Evolutionary conservation across 2,888 invertebrate genomes (phyloP).

Genomic region (Stratiomys singularior): DNA sequence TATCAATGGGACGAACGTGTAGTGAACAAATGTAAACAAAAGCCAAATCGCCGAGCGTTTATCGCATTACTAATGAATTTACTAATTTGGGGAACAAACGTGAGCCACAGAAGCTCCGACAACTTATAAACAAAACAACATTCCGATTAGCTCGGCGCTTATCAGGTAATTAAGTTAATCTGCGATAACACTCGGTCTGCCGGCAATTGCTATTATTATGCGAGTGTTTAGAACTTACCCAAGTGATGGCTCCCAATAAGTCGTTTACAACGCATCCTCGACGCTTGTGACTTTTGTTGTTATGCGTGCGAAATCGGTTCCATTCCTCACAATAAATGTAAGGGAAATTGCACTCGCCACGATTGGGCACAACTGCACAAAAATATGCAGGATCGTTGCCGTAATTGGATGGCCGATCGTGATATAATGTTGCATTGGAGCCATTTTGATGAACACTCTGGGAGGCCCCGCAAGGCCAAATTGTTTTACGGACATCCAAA

Average conservation of each 20-base stretch:
- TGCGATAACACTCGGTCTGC: slow-evolving; percentile 2
- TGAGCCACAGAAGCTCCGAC: neutral
- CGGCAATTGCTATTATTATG: neutral
- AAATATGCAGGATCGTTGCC: neutral
- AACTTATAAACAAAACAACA: slow-evolving; percentile 9
- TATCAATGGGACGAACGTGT: neutral
- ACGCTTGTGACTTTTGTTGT: neutral
- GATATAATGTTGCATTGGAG: neutral
- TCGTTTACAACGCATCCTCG: slow-evolving; percentile 26
- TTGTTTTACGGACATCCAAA: slow-evolving; percentile 66
- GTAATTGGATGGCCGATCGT: neutral
- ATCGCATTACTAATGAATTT: neutral
- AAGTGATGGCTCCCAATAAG: slow-evolving; percentile 61
- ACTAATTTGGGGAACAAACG: neutral
- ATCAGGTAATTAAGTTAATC: slow-evolving; percentile 9
- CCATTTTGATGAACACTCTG: slow-evolving; percentile 7
- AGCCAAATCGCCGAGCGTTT: neutral
- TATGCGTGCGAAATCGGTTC: neutral
- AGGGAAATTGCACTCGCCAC: slow-evolving; percentile 16
- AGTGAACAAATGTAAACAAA: slow-evolving; percentile 30
- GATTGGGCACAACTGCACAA: slow-evolving; percentile 7
- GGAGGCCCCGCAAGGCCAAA: slow-evolving; percentile 57
- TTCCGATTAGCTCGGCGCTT: neutral
- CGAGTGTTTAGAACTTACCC: slow-evolving; percentile 62
- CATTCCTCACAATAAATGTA: slow-evolving; percentile 34